Percentiles rank a stretch among this genome's conserved stretches.
These are phyloP conservation scores for Excalfactoria chinensis DNA, from an alignment of 2,113 vertebrate genomes.

Conservation along the genomic window DNA sequence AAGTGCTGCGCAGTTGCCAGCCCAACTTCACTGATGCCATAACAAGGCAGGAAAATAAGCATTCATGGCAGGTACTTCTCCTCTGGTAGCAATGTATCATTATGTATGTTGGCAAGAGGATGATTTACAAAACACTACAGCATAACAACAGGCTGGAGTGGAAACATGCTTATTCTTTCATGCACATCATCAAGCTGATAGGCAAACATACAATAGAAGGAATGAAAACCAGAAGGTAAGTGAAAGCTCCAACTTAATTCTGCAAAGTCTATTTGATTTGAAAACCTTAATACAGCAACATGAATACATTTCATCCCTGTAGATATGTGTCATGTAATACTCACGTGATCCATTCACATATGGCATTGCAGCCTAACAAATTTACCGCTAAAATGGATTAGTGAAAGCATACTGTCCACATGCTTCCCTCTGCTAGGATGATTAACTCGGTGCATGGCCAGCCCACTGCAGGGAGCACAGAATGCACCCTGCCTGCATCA, in stretches of 20 bases:
- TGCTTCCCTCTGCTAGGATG: background rate
- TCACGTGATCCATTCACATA: background rate
- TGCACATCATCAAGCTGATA: constrained; percentile 24
- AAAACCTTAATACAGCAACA: background rate
- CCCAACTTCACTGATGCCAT: background rate
- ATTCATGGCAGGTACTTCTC: constrained; percentile 71
- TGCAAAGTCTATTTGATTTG: background rate
- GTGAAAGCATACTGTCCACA: background rate
- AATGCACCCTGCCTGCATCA: background rate
- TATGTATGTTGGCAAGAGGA: constrained; percentile 51
- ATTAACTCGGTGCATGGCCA: background rate
- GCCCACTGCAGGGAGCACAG: accelerated
- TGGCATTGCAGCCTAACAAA: background rate
- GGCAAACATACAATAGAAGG: background rate
- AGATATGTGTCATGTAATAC: background rate
- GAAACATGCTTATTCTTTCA: constrained; percentile 45
- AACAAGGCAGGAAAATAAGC: constrained; percentile 57
- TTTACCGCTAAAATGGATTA: background rate
- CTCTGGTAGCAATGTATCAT: constrained; percentile 32
- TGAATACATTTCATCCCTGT: background rate
- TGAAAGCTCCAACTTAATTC: background rate
- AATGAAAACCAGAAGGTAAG: constrained; percentile 24
- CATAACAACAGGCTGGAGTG: constrained; percentile 34
- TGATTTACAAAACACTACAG: constrained; percentile 41
- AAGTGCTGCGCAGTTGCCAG: constrained; percentile 37